Conservation (phyloP, 2,113 vertebrate genomes). For the Grus americana region DNA sequence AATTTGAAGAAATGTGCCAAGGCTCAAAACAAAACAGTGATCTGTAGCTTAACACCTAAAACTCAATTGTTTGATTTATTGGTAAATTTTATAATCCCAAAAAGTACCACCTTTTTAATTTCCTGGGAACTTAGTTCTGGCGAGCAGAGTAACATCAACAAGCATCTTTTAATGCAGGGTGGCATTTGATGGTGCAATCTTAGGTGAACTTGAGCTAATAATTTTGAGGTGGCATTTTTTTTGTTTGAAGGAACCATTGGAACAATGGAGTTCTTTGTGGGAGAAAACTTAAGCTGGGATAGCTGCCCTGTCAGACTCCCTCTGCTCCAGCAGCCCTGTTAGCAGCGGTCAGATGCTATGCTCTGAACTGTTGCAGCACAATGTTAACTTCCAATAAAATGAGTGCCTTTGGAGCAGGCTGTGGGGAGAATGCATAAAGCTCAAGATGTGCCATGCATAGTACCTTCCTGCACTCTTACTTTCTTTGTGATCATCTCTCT, state of each 20-base stretch:
- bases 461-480: not conserved
- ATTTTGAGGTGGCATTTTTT: not conserved
- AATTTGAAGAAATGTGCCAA: not conserved
- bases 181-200: not conserved
- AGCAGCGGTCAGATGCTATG: not conserved
- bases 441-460: accelerated
- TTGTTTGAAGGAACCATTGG: not conserved
- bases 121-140: not conserved
- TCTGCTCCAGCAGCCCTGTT: not conserved
- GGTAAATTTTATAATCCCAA: not conserved
- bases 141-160: not conserved
- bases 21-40: not conserved
- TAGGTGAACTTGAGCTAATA: not conserved
- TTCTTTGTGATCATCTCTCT: constrained; percentile 16
- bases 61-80: not conserved
- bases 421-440: not conserved
- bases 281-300: not conserved
- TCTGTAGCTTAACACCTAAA: not conserved
- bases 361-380: not conserved
- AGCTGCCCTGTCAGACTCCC: accelerated
- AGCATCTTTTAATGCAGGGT: not conserved
- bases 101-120: not conserved
- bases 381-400: not conserved
- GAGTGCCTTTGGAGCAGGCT: not conserved
- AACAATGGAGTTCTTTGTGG: not conserved